Evolutionary conservation across 1,140 invertebrate species (phyloP), one percentile per base, ranked within the genome.

Genomic region (Temnothorax longispinosus): DNA sequence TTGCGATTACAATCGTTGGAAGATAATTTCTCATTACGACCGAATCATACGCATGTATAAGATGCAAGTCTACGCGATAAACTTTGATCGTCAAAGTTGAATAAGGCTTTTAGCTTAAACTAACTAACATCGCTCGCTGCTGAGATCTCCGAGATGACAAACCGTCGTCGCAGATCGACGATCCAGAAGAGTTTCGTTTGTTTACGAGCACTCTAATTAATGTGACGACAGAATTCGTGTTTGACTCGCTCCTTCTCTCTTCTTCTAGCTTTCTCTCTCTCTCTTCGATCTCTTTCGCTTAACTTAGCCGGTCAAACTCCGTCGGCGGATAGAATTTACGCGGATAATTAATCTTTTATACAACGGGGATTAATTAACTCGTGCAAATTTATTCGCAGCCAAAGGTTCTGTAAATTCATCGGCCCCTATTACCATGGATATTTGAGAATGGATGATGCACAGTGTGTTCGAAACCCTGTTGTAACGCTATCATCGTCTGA

Each of bases 281-380:
- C 2, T 21, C 15, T 35, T 0, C 3, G 47, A 62, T 86, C 18
- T 41, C 35, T 50, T 60, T 18, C n/a, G 52, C 15, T 88, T 52
- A 64, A 75, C n/a, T 65, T 81, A 38, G 0, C 21, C 0, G 38
- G 15, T 21, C 38, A 27, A 75, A 84, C 41, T 84, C 47, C 32
- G 4, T 32, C 5, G 18, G 52, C 41, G 44, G 38, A 58, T 56
- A 13, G 72, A 78, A 80, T 75, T 65, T 15, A 15, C 13, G 21
- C 67, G 74, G 41, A 87, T 81, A 89, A 89, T 89, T 89, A 76
- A 89, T 89, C 69, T 76, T 75, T 78, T 60, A n/a, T 44, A 52
- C 50, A 89, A 84, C 41, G 13, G 21, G 72, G 32, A 87, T 89
- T 76, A 87, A 87, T 89, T 87, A 87, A 81, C 67, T 89, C 74